phyloP scores from a whole-genome alignment of 2,113 vertebrate species.

The Microtus montanus region DNA sequence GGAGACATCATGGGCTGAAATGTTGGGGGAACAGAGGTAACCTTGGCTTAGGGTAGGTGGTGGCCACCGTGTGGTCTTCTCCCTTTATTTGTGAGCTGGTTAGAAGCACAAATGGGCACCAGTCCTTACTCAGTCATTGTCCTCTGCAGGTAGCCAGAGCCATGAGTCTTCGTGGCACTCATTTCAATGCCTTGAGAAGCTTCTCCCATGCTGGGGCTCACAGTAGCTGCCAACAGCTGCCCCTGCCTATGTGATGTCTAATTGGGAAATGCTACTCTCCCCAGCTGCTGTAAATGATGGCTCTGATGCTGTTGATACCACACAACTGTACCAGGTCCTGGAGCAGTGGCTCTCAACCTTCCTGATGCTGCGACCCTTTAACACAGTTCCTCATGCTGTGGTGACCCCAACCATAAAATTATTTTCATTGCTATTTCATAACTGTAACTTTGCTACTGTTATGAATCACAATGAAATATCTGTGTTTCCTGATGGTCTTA shows the following conservation, averaged over 20 bases:
- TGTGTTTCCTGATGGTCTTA: neutral
- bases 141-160: neutral
- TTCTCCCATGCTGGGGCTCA: neutral
- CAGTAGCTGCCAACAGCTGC: neutral
- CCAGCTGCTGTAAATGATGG: neutral
- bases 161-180: neutral
- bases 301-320: neutral
- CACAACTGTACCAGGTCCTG: neutral
- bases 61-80: accelerated
- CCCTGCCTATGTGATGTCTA: neutral
- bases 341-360: neutral
- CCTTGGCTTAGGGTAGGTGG: too few species aligned
- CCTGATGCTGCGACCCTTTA: neutral
- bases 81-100: neutral
- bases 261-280: accelerated
- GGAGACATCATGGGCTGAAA: too few species aligned
- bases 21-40: accelerated
- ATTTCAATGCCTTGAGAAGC: neutral
- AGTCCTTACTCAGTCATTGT: neutral
- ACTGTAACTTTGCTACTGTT: neutral
- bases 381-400: neutral
- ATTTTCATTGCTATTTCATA: neutral
- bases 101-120: neutral
- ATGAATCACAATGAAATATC: neutral
- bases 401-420: neutral